Evolutionary conservation across 2,888 invertebrate species (phyloP).

Genomic region (Mythimna vitellina): DNA sequence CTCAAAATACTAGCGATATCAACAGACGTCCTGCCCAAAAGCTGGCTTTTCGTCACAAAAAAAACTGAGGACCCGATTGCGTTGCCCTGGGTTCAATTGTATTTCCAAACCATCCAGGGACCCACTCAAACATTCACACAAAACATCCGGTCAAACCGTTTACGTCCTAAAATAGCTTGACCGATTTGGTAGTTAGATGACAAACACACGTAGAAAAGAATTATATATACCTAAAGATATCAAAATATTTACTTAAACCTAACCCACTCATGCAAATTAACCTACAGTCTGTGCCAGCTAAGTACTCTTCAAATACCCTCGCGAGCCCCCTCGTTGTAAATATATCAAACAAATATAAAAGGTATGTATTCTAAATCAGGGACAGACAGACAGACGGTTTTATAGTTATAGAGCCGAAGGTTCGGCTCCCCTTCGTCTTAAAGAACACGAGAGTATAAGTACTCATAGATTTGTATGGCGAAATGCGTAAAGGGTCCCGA

Average conservation of each 20-base stretch:
- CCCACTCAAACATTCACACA: too few relatives aligned
- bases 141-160: too few relatives aligned
- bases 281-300: neutral
- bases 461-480: slow-evolving; percentile 21
- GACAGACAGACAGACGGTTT: slow-evolving; percentile 40
- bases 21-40: too few relatives aligned
- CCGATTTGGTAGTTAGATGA: too few relatives aligned
- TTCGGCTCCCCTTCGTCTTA: slow-evolving; percentile 43
- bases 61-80: too few relatives aligned
- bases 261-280: slow-evolving; percentile 13
- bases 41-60: too few relatives aligned
- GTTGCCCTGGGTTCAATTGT: too few relatives aligned
- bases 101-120: too few relatives aligned
- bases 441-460: slow-evolving; percentile 5
- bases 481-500: slow-evolving; percentile 22
- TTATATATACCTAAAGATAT: neutral
- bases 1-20: neutral
- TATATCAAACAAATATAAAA: slow-evolving; percentile 41
- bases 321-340: slow-evolving; percentile 17
- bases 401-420: slow-evolving; percentile 33
- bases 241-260: neutral
- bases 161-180: too few relatives aligned
- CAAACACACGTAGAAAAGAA: too few relatives aligned
- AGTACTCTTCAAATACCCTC: slow-evolving; percentile 21
- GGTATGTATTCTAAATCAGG: slow-evolving; percentile 16